Conservation (phyloP, 2,888 invertebrate species). For the Maniola hyperantus region DNA sequence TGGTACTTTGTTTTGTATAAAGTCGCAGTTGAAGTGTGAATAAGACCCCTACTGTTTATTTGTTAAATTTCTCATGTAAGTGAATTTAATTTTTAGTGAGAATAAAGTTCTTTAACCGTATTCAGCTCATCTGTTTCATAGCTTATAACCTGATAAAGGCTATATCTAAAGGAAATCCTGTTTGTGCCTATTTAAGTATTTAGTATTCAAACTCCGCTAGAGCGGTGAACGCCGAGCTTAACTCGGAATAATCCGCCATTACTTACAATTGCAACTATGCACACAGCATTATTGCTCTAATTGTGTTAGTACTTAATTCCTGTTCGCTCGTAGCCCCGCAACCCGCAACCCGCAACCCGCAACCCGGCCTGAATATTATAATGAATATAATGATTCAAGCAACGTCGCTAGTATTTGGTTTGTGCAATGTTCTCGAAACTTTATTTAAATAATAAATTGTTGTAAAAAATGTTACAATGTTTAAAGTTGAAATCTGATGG, state of each 20-base stretch:
- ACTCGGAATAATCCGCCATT: slow-evolving; percentile 14
- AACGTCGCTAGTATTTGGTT: not conserved
- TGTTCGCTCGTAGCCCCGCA: not conserved
- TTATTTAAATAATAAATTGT: not conserved
- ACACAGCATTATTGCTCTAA: slow-evolving; percentile 9
- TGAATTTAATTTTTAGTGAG: too few relatives aligned
- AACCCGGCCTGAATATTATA: not conserved
- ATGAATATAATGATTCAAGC: slow-evolving; percentile 3
- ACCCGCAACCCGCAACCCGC: too few relatives aligned
- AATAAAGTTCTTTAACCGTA: too few relatives aligned
- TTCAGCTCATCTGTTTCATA: too few relatives aligned
- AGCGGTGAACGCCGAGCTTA: not conserved
- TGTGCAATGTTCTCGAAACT: not conserved
- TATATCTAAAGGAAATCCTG: not conserved
- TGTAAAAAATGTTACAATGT: too few relatives aligned
- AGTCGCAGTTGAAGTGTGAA: too few relatives aligned
- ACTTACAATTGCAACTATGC: slow-evolving; percentile 14
- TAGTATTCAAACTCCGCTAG: not conserved
- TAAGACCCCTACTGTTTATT: too few relatives aligned
- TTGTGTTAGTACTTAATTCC: slow-evolving; percentile 13
- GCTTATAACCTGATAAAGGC: not conserved
- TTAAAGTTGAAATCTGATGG: too few relatives aligned
- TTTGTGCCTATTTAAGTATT: too few relatives aligned
- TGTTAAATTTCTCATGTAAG: too few relatives aligned
- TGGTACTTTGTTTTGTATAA: too few relatives aligned